phyloP scores from a whole-genome alignment of 2,888 invertebrate species.

The Eledone cirrhosa region DNA sequence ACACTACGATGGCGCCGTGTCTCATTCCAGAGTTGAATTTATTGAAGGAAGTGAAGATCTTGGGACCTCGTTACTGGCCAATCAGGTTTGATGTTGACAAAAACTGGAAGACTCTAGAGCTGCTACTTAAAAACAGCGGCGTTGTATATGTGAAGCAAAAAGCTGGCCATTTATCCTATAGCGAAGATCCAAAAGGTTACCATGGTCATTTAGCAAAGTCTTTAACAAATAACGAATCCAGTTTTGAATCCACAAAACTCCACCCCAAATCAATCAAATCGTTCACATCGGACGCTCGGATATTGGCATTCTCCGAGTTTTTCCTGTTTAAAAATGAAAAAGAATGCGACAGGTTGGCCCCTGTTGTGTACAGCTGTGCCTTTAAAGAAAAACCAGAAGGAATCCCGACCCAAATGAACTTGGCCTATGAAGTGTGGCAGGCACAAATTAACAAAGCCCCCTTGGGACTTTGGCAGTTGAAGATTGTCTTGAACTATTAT shows the following conservation, averaged over 20 bases:
- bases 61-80: conserved; percentile 90
- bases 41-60: conserved; percentile 77
- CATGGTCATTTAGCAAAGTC: conserved; percentile 61
- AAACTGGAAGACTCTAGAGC: conserved; percentile 82
- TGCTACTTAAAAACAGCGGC: conserved; percentile 61
- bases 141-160: conserved; percentile 84
- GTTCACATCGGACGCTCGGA: conserved; percentile 59
- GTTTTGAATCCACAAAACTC: conserved; percentile 54
- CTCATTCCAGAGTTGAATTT: conserved; percentile 83
- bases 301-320: conserved; percentile 57
- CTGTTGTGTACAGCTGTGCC: conserved; percentile 62
- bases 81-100: conserved; percentile 82
- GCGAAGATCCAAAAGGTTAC: conserved; percentile 78
- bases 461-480: conserved; percentile 52
- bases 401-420: conserved; percentile 49
- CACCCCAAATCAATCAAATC: conserved; percentile 62
- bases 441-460: conserved; percentile 9
- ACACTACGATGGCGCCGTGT: conserved; percentile 80
- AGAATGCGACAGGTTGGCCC: conserved; percentile 45
- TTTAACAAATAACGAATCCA: conserved; percentile 58
- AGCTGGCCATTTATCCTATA: conserved; percentile 87
- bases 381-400: conserved; percentile 63
- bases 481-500: conserved; percentile 53
- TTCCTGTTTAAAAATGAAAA: conserved; percentile 49
- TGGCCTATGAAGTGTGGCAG: conserved; percentile 11